A percentile compares a stretch with the other conserved stretches of the same genome.
Conservation (phyloP, 1,140 invertebrate species). For the Trichoplusia ni region DNA sequence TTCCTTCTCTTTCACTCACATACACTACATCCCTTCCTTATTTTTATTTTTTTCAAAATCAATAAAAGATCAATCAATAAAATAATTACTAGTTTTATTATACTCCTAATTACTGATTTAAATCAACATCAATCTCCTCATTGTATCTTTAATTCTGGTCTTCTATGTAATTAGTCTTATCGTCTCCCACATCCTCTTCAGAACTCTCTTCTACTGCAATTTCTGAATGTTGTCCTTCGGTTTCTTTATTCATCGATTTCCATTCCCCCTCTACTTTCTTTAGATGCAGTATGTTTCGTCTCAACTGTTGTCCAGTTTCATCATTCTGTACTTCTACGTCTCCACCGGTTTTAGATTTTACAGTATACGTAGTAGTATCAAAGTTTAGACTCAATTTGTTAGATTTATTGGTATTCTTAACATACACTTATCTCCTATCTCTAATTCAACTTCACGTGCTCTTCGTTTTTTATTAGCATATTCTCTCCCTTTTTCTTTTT, state of each 20-base stretch:
- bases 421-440: conserved; percentile 23
- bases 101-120: neutral
- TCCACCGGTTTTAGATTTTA: conserved; percentile 8
- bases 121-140: neutral
- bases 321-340: conserved; percentile 26
- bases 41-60: too few species aligned
- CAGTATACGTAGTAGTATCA: conserved; percentile 7
- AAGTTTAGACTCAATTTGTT: conserved; percentile 25
- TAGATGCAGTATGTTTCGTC: conserved; percentile 19
- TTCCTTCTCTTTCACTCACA: too few species aligned
- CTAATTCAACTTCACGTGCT: neutral
- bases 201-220: neutral
- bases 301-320: conserved; percentile 12
- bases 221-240: conserved; percentile 1
- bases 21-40: too few species aligned
- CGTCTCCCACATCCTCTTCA: neutral
- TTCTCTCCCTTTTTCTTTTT: neutral
- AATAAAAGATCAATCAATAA: too few species aligned
- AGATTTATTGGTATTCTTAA: conserved; percentile 17
- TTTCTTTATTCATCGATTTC: neutral
- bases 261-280: conserved; percentile 19
- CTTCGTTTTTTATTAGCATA: neutral
- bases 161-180: neutral
- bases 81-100: too few species aligned
- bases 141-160: neutral